Evolutionary conservation across 2,888 invertebrate species (phyloP).

Genomic region (Acanthoscelides obtectus): DNA sequence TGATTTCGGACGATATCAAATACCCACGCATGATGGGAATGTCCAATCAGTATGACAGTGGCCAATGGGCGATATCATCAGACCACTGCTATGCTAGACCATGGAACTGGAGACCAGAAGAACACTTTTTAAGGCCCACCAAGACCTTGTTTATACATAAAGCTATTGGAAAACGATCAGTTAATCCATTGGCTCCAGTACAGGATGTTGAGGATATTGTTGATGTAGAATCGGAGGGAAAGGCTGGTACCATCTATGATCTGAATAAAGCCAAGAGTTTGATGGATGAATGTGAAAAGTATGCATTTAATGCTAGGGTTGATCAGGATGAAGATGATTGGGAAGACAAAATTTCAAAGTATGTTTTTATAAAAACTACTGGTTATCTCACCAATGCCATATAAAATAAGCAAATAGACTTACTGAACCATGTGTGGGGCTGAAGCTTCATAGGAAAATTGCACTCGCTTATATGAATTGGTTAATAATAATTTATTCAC

Average conservation of each 20-base stretch:
- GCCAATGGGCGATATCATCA: constrained; percentile 48
- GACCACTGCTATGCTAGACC: constrained; percentile 74
- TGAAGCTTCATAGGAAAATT: too few relatives aligned
- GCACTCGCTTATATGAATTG: too few relatives aligned
- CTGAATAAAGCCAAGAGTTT: constrained; percentile 53
- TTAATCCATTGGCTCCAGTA: constrained; percentile 27
- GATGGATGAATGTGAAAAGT: constrained; percentile 70
- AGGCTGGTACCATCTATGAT: constrained; percentile 54
- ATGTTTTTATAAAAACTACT: constrained; percentile 31
- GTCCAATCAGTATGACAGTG: constrained; percentile 28
- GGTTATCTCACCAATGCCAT: too few relatives aligned
- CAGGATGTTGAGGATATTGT: constrained; percentile 39
- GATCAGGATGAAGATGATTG: constrained; percentile 59
- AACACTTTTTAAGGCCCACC: constrained; percentile 56
- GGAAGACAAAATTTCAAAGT: constrained; percentile 66
- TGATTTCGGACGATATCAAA: constrained; percentile 27
- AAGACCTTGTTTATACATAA: constrained; percentile 51
- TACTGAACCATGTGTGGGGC: too few relatives aligned
- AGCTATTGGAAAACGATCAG: constrained; percentile 25
- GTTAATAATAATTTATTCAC: too few relatives aligned
- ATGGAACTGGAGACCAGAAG: constrained; percentile 63
- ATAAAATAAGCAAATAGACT: too few relatives aligned
- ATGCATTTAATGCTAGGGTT: constrained; percentile 57
- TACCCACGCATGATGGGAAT: constrained; percentile 23
- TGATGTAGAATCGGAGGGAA: constrained; percentile 49